Base-by-base conservation (phyloP, 1,140 invertebrate genomes). In the Alviniconcha marisindica region DNA sequence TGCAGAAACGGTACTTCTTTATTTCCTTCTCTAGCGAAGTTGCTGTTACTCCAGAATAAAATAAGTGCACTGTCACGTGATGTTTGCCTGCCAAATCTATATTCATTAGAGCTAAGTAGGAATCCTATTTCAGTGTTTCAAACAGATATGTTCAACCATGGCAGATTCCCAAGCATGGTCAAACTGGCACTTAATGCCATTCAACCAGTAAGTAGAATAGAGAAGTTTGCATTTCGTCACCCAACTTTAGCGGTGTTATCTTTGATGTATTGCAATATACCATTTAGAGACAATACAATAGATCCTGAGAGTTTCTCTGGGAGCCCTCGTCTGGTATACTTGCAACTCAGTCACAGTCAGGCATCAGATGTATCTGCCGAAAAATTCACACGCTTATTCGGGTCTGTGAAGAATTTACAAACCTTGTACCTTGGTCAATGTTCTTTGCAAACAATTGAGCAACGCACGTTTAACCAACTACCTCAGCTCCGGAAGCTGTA, bases 121-220 rank as follows among this genome's bases (percentile, higher is more conserved):
- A 76, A 76, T 18, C 73, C 40, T 1, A 48, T 76, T 24, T 1
- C 7, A 1, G 24, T 28, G 1, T 18, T 76, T 2, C 2, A 12
- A 33, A 76, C 73, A 2, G 73, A 76, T n/a, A 76, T 51, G 40
- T 76, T 76, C 73, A 76, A 51, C 44, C 5, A 31, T 1, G 38
- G 12, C 5, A 51, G 42, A 38, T 76, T 76, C 31, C 73, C 73
- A 2, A 38, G 28, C 2, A 28, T 76, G 42, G 21, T 31, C 0
- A n/a, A 1, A 2, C 42, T 76, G 73, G 2, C 40, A 3, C 44
- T 76, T n/a, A 31, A 28, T 1, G 7, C 4, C n/a, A 31, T 51
- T 1, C 42, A 51, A 5, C 33, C 21, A 5, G 2, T 48, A 0
- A 24, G 10, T 3, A 48, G 14, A 24, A 48, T 51, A 0, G 44